These are phyloP conservation scores for Scomberomorus guttatus DNA, from an alignment of 2,797 vertebrate genomes.

Conservation along the genomic window DNA sequence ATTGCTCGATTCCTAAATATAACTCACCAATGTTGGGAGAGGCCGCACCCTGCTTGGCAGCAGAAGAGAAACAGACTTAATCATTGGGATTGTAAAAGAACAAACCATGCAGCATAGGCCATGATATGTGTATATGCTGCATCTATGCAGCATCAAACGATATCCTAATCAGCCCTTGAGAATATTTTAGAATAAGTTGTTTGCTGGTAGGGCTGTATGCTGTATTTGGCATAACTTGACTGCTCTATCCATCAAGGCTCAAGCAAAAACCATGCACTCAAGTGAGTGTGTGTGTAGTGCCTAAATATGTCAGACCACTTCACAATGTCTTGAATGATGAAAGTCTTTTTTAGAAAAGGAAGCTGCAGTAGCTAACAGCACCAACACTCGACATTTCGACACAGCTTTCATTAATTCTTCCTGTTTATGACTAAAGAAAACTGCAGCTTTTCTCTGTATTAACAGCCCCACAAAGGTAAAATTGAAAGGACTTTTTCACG, in stretches of 20 bases:
- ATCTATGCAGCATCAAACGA: constrained; percentile 27
- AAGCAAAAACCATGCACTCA: constrained; percentile 27
- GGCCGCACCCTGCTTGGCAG: constrained; percentile 23
- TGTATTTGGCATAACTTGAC: constrained; percentile 42
- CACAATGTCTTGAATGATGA: constrained; percentile 24
- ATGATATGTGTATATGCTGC: constrained; percentile 23
- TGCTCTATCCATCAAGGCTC: constrained; percentile 36
- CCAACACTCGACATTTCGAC: constrained; percentile 13
- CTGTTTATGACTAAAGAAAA: constrained; percentile 36
- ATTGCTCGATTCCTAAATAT: constrained; percentile 45
- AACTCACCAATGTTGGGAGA: constrained; percentile 19
- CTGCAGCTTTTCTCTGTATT: constrained; percentile 11
- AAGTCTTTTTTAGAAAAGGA: constrained; percentile 40
- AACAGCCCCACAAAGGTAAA: not conserved
- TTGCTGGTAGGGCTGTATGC: constrained; percentile 22
- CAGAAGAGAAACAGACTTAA: constrained; percentile 40
- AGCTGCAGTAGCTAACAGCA: constrained; percentile 20
- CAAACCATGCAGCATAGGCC: constrained; percentile 18
- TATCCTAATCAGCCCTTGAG: constrained; percentile 47
- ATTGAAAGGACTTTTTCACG: not conserved
- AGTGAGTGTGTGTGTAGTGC: constrained; percentile 14
- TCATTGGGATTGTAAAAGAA: constrained; percentile 11
- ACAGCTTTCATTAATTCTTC: constrained; percentile 43
- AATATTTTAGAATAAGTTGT: constrained; percentile 46
- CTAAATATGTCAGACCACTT: constrained; percentile 54